Evolutionary conservation across 2,888 invertebrate species (phyloP), one percentile per base, ranked within the genome.

Genomic region (Lasioglossum pauxillum): DNA sequence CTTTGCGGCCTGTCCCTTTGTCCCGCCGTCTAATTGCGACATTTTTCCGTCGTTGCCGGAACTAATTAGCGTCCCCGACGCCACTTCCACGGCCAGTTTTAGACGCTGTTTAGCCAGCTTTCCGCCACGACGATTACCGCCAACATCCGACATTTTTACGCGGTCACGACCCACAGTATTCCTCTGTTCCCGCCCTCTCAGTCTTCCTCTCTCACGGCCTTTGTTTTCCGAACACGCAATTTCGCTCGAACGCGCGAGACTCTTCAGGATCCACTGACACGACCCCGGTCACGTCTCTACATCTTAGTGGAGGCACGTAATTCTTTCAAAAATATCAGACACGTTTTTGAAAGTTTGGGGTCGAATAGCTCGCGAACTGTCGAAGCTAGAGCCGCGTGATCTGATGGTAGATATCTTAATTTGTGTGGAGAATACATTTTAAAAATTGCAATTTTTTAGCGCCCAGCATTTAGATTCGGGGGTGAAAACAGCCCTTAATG

Each of bases 1-100:
- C 12, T 38, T 27, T 8, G 71, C 41, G 71, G 44, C 23, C 60
- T 23, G 12, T n/a, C 44, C 73, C 27, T 41, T 5, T 35, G 69
- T 60, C 83, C 16, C 72, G 73, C 53, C 64, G 84, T 67, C 67
- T 89, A 88, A 89, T 88, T 89, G 83, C 84, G 69, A 83, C 88
- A 88, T 85, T 88, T 88, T 88, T 85, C 88, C 78, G 72, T 82
- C 87, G 81, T 80, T 78, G 75, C 60, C 84, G 80, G 88, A 85
- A 87, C 83, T 88, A 89, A 89, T 89, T 89, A 89, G 82, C 83
- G 80, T 75, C 75, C 83, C 76, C 23, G 75, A 75, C 83, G 76
- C 83, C 80, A 78, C 83, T 86, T 69, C 49, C 14, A 44, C 77
- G 78, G 41, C 27, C 82, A 35, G 75, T 79, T 78, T 80, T 67